Evolutionary conservation across 2,113 vertebrate genomes (phyloP).

Genomic region (Perognathus longimembris): DNA sequence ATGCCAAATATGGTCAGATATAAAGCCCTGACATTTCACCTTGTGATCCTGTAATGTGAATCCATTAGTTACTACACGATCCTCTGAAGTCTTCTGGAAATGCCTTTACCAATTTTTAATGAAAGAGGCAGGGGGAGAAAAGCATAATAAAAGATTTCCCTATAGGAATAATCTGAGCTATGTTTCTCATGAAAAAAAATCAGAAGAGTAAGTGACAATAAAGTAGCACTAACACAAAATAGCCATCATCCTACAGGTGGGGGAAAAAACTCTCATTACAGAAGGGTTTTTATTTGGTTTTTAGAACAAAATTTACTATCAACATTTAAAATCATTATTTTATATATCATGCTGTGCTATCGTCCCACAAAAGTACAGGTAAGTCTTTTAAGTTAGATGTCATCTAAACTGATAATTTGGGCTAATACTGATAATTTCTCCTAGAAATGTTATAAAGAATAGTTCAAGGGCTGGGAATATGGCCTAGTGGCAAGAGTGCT

Average conservation of each 20-base stretch:
- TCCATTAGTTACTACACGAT: neutral
- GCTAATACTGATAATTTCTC: too few relatives aligned
- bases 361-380: neutral
- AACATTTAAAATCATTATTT: neutral
- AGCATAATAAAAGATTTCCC: slow-evolving; percentile 71
- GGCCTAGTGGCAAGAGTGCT: too few relatives aligned
- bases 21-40: neutral
- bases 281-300: neutral
- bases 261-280: neutral
- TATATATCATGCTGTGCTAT: neutral
- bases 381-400: neutral
- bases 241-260: neutral
- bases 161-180: slow-evolving; percentile 79
- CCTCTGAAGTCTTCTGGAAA: slow-evolving; percentile 30
- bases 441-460: neutral
- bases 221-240: slow-evolving; percentile 53
- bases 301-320: neutral
- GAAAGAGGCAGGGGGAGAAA: neutral
- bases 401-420: neutral
- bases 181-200: slow-evolving; percentile 80
- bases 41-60: neutral
- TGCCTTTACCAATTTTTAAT: slow-evolving; percentile 57
- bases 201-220: slow-evolving; percentile 79
- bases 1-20: neutral
- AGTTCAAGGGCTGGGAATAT: too few relatives aligned